These are phyloP conservation scores for Cervus canadensis DNA, from an alignment of 2,113 vertebrate genomes.

Conservation along the genomic window DNA sequence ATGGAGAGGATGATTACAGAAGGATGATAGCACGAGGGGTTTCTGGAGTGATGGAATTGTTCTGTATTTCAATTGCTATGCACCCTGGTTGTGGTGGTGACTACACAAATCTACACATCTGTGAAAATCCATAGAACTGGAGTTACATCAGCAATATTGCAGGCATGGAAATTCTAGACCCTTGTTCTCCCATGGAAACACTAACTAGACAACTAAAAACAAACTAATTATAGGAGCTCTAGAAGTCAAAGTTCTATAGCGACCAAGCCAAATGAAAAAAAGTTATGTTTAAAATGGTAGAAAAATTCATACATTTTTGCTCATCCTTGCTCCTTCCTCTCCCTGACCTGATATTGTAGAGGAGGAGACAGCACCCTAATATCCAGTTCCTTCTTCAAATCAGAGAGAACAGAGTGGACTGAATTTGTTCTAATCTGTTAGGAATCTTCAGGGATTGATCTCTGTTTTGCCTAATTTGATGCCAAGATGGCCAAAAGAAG, in stretches of 20 bases:
- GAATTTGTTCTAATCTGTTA: not conserved
- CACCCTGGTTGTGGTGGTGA: not conserved
- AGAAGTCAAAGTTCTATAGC: not conserved
- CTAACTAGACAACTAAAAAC: not conserved
- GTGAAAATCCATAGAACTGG: not conserved
- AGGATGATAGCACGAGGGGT: not conserved
- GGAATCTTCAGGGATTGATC: not conserved
- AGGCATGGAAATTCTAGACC: not conserved
- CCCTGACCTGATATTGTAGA: not conserved
- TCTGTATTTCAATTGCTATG: not conserved
- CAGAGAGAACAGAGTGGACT: not conserved
- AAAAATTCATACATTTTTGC: not conserved
- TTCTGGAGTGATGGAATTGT: not conserved
- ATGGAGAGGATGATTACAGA: not conserved
- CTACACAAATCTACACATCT: not conserved
- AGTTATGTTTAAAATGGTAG: not conserved
- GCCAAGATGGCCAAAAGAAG: not conserved
- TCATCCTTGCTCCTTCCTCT: not conserved
- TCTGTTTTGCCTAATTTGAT: not conserved
- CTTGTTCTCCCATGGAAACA: not conserved
- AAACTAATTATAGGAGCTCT: not conserved
- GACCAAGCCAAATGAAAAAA: not conserved
- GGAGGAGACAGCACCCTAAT: rapidly evolving
- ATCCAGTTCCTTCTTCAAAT: not conserved
- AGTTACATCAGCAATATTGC: not conserved